Evolutionary conservation across 2,113 vertebrate species (phyloP).

Genomic region (Tenrec ecaudatus): DNA sequence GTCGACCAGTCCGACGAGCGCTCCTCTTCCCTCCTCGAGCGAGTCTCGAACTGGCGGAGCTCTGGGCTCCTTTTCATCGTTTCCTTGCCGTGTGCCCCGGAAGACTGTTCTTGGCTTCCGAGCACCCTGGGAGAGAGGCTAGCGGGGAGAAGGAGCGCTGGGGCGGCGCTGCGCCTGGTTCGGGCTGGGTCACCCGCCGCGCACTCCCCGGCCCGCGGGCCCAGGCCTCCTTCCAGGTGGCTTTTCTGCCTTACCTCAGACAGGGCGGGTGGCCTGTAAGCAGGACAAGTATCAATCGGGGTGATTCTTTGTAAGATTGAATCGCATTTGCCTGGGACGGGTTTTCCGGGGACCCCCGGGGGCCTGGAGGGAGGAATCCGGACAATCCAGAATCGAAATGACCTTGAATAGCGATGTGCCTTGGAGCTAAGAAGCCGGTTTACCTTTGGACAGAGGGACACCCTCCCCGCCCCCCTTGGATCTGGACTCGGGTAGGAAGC

Average conservation of each 20-base stretch:
- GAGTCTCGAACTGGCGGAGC: not conserved
- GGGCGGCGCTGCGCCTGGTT: too few relatives aligned
- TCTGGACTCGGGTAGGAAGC: not conserved
- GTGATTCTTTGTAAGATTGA: constrained; percentile 27
- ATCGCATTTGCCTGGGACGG: not conserved
- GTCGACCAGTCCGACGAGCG: rapidly evolving
- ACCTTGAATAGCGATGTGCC: not conserved
- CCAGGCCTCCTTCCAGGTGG: not conserved
- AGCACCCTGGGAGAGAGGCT: not conserved
- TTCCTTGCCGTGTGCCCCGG: not conserved
- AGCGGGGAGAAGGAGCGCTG: not conserved
- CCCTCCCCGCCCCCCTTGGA: not conserved
- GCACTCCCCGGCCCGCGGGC: not conserved
- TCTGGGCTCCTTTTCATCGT: not conserved
- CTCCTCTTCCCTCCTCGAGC: not conserved
- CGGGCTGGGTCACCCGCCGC: not conserved
- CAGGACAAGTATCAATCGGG: not conserved
- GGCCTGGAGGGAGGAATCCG: constrained; percentile 1
- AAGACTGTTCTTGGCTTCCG: not conserved
- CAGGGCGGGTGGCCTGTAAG: not conserved
- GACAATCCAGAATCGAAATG: constrained; percentile 1
- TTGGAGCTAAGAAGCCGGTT: not conserved
- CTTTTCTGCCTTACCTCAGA: constrained; percentile 63
- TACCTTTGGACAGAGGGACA: not conserved
- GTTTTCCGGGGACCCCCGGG: constrained; percentile 3